phyloP scores from a whole-genome alignment of 2,888 invertebrate genomes.

The Amphipoea lucens region DNA sequence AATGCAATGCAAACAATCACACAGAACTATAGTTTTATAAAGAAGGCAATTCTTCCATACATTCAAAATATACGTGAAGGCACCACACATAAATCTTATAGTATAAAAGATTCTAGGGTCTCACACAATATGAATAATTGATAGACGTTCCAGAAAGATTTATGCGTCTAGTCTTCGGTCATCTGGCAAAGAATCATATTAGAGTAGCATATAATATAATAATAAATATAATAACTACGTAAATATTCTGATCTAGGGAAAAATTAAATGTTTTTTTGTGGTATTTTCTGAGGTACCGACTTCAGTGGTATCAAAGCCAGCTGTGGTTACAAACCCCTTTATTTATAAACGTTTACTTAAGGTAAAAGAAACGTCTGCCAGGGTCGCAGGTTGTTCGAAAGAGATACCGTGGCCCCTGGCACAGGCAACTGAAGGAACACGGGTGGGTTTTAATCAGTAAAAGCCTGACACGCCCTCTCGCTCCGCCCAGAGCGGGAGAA shows the following conservation, averaged over 20 bases:
- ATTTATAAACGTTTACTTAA: no score
- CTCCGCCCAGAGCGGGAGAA: no score
- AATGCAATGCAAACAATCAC: background rate
- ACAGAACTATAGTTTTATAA: background rate
- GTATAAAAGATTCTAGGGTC: constrained; percentile 37
- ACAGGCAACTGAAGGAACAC: no score
- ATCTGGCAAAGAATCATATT: constrained; percentile 33
- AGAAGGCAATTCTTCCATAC: no score
- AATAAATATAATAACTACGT: background rate
- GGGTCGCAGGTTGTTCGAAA: no score
- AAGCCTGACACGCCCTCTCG: no score
- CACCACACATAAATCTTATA: constrained; percentile 8
- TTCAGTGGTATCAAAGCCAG: no score
- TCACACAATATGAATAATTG: constrained; percentile 45
- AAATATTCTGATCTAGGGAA: constrained; percentile 11
- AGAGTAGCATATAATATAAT: constrained; percentile 12
- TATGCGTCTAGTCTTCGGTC: constrained; percentile 38
- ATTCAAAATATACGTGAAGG: background rate
- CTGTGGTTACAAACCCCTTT: no score
- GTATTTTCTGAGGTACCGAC: background rate
- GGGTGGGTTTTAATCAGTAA: no score
- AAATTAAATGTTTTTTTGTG: background rate
- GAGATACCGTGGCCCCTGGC: no score
- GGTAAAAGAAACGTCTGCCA: no score
- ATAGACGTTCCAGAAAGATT: constrained; percentile 28